Conservation (phyloP, 2,113 vertebrate species). For the Lycaon pictus region DNA sequence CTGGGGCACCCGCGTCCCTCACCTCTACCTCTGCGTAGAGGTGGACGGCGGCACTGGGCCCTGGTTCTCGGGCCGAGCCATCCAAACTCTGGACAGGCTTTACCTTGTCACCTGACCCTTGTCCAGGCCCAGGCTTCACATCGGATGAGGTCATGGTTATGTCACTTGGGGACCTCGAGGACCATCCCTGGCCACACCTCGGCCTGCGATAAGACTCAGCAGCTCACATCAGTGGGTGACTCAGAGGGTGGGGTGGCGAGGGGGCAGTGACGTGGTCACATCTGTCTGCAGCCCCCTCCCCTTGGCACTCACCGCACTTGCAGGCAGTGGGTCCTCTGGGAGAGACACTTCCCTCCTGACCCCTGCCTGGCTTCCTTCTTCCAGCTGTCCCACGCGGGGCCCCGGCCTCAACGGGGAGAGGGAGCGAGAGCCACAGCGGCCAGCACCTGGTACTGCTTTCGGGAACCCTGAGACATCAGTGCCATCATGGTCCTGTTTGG, state of each 20-base stretch:
- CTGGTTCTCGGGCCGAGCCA: accelerated
- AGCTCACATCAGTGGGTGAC: not conserved
- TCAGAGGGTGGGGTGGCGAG: conserved; percentile 24
- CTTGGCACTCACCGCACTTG: not conserved
- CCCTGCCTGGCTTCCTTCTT: not conserved
- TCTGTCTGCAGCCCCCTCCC: not conserved
- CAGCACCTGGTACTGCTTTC: accelerated
- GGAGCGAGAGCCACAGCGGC: accelerated
- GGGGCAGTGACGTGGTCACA: accelerated
- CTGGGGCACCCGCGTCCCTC: accelerated
- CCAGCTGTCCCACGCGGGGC: not conserved
- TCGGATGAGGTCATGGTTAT: not conserved
- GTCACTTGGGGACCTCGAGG: not conserved
- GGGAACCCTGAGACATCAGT: not conserved
- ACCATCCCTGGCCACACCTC: not conserved
- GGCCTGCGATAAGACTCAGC: not conserved
- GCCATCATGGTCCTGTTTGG: not conserved
- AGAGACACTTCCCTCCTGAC: not conserved
- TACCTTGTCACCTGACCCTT: not conserved
- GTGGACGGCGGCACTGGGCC: accelerated
- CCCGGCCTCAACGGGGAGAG: not conserved
- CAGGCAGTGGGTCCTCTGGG: not conserved
- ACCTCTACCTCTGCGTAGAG: not conserved
- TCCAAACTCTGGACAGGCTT: not conserved
- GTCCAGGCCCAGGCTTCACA: not conserved